phyloP scores from a whole-genome alignment of 2,888 invertebrate species.

The Leucoma salicis region DNA sequence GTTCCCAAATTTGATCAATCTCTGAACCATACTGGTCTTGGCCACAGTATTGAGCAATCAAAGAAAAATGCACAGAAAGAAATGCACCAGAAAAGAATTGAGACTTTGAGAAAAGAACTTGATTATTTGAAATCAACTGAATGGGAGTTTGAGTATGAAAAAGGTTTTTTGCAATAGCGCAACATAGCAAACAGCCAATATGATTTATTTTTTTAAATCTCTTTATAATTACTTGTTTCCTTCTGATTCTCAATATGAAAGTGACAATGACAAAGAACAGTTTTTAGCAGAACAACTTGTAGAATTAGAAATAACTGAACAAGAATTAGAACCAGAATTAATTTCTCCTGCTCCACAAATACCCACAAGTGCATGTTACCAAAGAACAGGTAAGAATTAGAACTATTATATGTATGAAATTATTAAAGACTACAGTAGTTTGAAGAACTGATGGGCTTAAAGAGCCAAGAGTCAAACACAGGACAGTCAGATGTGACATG shows the following conservation, averaged over 20 bases:
- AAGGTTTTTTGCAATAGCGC: slow-evolving; percentile 82
- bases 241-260: slow-evolving; percentile 37
- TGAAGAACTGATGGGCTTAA: too few species aligned
- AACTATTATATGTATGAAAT: too few species aligned
- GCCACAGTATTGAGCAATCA: slow-evolving; percentile 79
- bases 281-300: slow-evolving; percentile 65
- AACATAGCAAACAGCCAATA: slow-evolving; percentile 38
- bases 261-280: slow-evolving; percentile 51
- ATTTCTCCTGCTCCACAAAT: slow-evolving; percentile 23
- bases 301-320: slow-evolving; percentile 54
- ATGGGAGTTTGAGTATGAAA: slow-evolving; percentile 90
- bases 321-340: slow-evolving; percentile 27
- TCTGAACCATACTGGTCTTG: slow-evolving; percentile 76
- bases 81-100: slow-evolving; percentile 87
- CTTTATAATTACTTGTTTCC: slow-evolving; percentile 60
- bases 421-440: too few species aligned
- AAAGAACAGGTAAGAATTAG: slow-evolving; percentile 56
- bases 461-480: too few species aligned
- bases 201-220: slow-evolving; percentile 70
- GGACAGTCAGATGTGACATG: too few species aligned
- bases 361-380: slow-evolving; percentile 55
- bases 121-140: slow-evolving; percentile 90
- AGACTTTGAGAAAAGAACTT: slow-evolving; percentile 87
- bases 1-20: slow-evolving; percentile 71
- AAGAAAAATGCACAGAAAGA: slow-evolving; percentile 83